Percentiles rank a stretch among this genome's conserved stretches.
phyloP scores from a whole-genome alignment of 2,797 vertebrate genomes.

The Miichthys miiuy region DNA sequence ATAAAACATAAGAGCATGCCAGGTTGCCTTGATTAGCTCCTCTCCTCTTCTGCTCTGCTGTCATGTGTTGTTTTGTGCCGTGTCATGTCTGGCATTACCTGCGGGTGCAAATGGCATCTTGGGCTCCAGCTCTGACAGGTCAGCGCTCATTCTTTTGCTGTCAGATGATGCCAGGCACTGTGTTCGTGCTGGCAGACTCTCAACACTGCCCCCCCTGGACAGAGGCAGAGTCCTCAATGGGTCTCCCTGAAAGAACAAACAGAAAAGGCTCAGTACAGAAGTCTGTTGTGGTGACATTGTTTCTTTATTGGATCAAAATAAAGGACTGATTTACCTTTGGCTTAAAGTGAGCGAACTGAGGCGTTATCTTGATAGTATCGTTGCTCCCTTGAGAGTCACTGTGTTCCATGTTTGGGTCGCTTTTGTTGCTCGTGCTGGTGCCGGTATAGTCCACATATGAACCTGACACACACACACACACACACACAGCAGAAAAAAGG shows the following conservation, averaged over 20 bases:
- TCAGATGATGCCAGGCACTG: slow-evolving; percentile 88
- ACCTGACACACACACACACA: slow-evolving; percentile 79
- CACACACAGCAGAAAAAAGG: background rate
- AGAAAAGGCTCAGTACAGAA: background rate
- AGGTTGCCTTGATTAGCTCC: background rate
- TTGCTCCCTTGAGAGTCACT: slow-evolving; percentile 94
- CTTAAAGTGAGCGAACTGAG: slow-evolving; percentile 92
- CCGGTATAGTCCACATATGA: slow-evolving; percentile 93
- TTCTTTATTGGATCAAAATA: background rate
- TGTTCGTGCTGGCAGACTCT: slow-evolving; percentile 91
- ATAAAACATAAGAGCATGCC: slow-evolving; percentile 10
- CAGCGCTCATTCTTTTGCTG: slow-evolving; percentile 95
- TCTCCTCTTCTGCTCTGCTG: background rate
- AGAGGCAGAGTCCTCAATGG: slow-evolving; percentile 91
- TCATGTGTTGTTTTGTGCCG: slow-evolving; percentile 6
- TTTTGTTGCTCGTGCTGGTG: slow-evolving; percentile 95
- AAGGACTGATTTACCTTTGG: slow-evolving; percentile 76
- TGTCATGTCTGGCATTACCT: slow-evolving; percentile 85
- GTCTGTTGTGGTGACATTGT: background rate
- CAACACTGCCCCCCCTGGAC: slow-evolving; percentile 95
- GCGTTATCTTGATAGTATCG: slow-evolving; percentile 97
- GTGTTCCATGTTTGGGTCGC: slow-evolving; percentile 92
- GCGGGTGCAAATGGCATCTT: slow-evolving; percentile 88
- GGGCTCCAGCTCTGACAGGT: slow-evolving; percentile 96
- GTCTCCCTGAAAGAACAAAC: slow-evolving; percentile 85